Percentiles rank a stretch among this genome's conserved stretches.
Evolutionary conservation across 35 echinoderm and acorn worm species (phyloP).

Genomic region (Heliocidaris tuberculata): DNA sequence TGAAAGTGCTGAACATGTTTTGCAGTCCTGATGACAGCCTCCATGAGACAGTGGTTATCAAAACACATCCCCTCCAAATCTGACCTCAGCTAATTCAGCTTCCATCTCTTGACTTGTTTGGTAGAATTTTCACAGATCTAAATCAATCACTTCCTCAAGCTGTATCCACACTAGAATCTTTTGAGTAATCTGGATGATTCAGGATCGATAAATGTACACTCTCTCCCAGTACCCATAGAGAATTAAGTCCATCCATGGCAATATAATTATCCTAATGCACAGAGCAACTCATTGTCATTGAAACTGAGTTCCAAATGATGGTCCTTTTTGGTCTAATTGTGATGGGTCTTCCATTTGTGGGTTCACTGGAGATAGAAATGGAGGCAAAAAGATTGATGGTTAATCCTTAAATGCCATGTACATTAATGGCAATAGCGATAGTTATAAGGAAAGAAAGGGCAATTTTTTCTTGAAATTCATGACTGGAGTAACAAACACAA

Average conservation of each 20-base stretch:
- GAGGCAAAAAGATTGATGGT: conserved; percentile 4
- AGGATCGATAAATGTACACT: background rate
- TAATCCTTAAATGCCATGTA: no score
- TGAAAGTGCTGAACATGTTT: background rate
- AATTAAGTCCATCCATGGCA: background rate
- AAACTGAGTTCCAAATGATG: conserved; percentile 75
- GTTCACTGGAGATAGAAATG: conserved; percentile 67
- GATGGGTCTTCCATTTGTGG: conserved; percentile 96
- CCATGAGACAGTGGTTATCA: background rate
- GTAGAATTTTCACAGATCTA: background rate
- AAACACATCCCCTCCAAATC: background rate
- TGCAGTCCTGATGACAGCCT: background rate
- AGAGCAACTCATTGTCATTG: conserved; percentile 60
- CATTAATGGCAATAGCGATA: no score
- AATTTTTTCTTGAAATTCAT: no score
- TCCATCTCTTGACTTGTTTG: background rate
- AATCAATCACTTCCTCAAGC: background rate
- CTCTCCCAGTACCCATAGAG: background rate
- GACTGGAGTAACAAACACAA: no score
- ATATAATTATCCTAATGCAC: background rate
- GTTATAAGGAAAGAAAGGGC: no score
- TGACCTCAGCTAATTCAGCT: background rate
- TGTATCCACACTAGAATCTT: background rate
- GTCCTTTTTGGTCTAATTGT: conserved; percentile 68
- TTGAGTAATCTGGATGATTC: background rate